Evolutionary conservation across 2,113 vertebrate genomes (phyloP), one percentile per base, ranked within the genome.

Genomic region (Emydura subglobosa): DNA sequence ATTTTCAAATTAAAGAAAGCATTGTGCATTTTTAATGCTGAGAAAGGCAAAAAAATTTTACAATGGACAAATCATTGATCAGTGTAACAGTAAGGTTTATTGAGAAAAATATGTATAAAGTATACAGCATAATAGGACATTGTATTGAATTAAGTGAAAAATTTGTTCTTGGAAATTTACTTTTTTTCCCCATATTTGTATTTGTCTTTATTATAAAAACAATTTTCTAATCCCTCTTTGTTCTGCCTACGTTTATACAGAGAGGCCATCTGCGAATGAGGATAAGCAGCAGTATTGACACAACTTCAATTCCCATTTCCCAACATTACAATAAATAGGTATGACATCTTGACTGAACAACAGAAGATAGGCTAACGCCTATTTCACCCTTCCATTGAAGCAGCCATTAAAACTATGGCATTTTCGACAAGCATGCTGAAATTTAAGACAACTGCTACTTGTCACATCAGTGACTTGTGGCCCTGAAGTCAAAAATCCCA

Each of bases 371-470:
- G 0, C 24, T 76, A 88, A 82, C 42, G 50, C 10, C 55, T 88
- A 42, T 89, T 95, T 90, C 91, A 85, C 7, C 19, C 13, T 87
- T 96, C 49, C 11, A 83, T 59, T 94, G 24, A 84, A 97, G 27
- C 24, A 95, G 49, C 27, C 53, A 90, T 29, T 90, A 49, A 95
- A 91, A 85, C 0, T 4, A 61, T 1, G 0, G 24, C 12, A 68
- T 85, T 92, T 95, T 22, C 72, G 27, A 55, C 6, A 92, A 88
- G 79, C 2, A 1, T 86, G 4, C 57, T 74, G 79, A 90, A 3
- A 68, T 83, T 50, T 90, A 55, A 31, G 74, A 93, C 51, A 59
- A 79, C 29, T 94, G 11, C 3, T 74, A 21, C 12, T 92, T 54
- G 2, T 10, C 34, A 76, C 10, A 29, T 50, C 22, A 91, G 1